These are phyloP conservation scores for Cettia cetti DNA, from an alignment of 2,113 vertebrate genomes.

Conservation along the genomic window DNA sequence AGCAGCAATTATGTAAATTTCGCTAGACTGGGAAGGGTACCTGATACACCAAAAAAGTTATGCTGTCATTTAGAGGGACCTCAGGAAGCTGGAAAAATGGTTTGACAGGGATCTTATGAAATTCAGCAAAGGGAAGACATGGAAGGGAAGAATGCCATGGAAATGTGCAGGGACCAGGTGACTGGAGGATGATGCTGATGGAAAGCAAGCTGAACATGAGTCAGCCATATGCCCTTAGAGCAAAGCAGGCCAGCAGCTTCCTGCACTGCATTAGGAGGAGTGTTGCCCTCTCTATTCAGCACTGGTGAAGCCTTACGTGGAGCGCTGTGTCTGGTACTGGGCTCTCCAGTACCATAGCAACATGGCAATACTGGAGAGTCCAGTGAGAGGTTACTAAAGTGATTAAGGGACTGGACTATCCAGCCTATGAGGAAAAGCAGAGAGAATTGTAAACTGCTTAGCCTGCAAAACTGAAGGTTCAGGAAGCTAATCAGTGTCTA, in stretches of 20 bases:
- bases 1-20: background rate
- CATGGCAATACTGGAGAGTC: background rate
- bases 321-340: background rate
- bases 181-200: rapidly evolving
- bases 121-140: background rate
- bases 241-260: background rate
- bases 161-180: background rate
- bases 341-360: background rate
- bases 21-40: background rate
- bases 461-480: background rate
- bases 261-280: background rate
- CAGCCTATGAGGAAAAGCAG: background rate
- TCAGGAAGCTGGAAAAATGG: background rate
- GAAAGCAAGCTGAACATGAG: background rate
- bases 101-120: background rate
- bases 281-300: background rate
- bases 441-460: background rate
- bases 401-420: background rate
- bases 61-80: background rate
- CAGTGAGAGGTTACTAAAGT: background rate
- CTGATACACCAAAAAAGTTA: background rate
- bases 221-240: background rate
- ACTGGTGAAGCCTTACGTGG: background rate
- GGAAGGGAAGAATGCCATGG: background rate
- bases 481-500: background rate